Evolutionary conservation across 92 coral and sea anemone genomes (phyloP), one percentile per base, ranked within the genome.

Genomic region (Zoanthus sociatus): DNA sequence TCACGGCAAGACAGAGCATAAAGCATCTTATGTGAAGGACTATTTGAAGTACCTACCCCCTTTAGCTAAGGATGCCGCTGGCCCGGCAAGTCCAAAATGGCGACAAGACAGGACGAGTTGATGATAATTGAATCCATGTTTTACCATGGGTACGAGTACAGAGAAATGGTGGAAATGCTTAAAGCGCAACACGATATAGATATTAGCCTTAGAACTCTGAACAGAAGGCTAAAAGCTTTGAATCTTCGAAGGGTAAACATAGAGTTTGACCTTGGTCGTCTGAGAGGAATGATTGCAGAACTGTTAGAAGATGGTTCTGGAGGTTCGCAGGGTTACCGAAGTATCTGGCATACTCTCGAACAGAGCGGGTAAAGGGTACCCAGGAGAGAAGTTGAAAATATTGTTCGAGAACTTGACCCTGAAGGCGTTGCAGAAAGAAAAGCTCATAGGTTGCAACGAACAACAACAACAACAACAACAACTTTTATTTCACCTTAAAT

Each of bases 321-420:
- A 78, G 83, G 83, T 54, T 77, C 83, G 48, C 69, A 77, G 69
- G 83, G 83, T n/a, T 77, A 77, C 83, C 83, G 83, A 77, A 77
- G 83, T 77, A 77, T 77, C 83, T 77, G 83, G 83, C 68, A 77
- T 77, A 77, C 47, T 77, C 79, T 76, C 18, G 82, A 76, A 76
- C 82, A 76, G 82, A 53, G 82, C 9, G 82, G 66, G 82, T 66
- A 76, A 76, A 77, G 83, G 82, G 82, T 77, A 47, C 84, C 86
- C 63, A 82, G 91, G 88, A 91, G 90, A 33, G 88, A 87, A 79
- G 90, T 90, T n/a, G 91, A 87, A 67, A 77, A 86, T 20, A 90
- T 90, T 79, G 85, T 90, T 77, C 92, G 84, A 9, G 78, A 86
- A 60, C 74, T 90, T 20, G 93, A 90, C 63, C 90, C 88, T 4